phyloP scores from a whole-genome alignment of 2,797 vertebrate species.

The Enteromius fasciolatus region DNA sequence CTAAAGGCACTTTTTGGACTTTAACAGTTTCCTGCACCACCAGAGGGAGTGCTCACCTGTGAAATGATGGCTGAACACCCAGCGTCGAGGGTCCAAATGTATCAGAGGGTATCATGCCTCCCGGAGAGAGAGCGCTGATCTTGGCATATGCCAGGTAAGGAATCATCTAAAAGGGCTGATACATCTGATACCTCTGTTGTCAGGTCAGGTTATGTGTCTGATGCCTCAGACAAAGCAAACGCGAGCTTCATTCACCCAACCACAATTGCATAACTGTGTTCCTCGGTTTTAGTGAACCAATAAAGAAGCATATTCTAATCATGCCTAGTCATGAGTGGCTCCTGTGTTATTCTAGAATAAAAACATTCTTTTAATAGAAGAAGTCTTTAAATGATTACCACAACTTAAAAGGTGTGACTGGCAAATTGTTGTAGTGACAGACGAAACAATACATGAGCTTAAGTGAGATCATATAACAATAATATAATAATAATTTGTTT shows the following conservation, averaged over 20 bases:
- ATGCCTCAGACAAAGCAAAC: constrained; percentile 9
- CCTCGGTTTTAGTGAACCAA: neutral
- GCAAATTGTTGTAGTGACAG: neutral
- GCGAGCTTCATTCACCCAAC: constrained; percentile 4
- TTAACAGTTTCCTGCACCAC: constrained; percentile 65
- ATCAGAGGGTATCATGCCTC: constrained; percentile 30
- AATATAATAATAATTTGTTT: neutral
- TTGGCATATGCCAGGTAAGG: constrained; percentile 32
- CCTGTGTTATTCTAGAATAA: neutral
- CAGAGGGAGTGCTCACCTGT: constrained; percentile 76
- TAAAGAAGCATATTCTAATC: neutral
- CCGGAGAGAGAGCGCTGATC: constrained; percentile 14
- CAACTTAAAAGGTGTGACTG: neutral
- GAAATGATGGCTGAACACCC: constrained; percentile 50
- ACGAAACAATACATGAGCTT: neutral
- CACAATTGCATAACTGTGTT: neutral
- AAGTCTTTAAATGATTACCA: neutral
- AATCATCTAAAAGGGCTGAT: constrained; percentile 37
- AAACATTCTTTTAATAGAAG: neutral
- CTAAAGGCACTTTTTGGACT: constrained; percentile 31
- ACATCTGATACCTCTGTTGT: constrained; percentile 43
- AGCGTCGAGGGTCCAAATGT: constrained; percentile 15
- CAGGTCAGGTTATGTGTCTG: constrained; percentile 35
- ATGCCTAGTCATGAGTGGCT: neutral
- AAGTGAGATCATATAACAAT: neutral